phyloP scores from a whole-genome alignment of 2,888 invertebrate species.

The Dynastes hyllus region DNA sequence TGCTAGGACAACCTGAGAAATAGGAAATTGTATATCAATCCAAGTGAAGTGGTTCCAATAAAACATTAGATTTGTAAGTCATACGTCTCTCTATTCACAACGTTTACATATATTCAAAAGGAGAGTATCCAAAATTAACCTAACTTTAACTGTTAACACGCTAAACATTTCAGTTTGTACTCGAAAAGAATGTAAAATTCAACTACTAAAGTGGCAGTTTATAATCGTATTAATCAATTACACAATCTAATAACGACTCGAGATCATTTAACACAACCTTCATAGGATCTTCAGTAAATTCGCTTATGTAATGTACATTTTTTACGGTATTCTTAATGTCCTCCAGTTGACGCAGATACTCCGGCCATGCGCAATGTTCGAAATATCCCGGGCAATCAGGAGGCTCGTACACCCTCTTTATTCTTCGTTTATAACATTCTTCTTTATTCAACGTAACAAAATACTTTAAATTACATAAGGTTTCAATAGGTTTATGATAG shows the following conservation, averaged over 20 bases:
- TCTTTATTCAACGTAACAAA: slow-evolving; percentile 82
- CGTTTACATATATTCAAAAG: too few species aligned
- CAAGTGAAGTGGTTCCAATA: too few species aligned
- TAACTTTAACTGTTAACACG: too few species aligned
- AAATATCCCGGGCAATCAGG: slow-evolving; percentile 93
- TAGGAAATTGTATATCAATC: too few species aligned
- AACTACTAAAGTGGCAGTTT: neutral
- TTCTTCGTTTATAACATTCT: slow-evolving; percentile 79
- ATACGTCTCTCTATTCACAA: too few species aligned
- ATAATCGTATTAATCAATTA: neutral
- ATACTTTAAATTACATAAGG: slow-evolving; percentile 82
- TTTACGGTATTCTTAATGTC: slow-evolving; percentile 68
- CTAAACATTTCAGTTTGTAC: too few species aligned
- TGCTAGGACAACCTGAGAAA: too few species aligned
- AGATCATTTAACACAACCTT: slow-evolving; percentile 17
- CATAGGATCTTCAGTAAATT: slow-evolving; percentile 57
- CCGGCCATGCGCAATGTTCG: slow-evolving; percentile 93
- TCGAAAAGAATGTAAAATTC: neutral
- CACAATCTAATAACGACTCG: neutral
- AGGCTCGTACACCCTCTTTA: slow-evolving; percentile 83
- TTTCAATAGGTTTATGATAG: slow-evolving; percentile 79
- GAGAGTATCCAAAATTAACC: too few species aligned
- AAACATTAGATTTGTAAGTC: too few species aligned
- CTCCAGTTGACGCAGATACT: slow-evolving; percentile 77
- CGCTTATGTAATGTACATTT: slow-evolving; percentile 64